Percentiles rank a stretch among this genome's conserved stretches.
These are phyloP conservation scores for Lasiommata megera DNA, from an alignment of 2,888 invertebrate genomes.

Conservation along the genomic window DNA sequence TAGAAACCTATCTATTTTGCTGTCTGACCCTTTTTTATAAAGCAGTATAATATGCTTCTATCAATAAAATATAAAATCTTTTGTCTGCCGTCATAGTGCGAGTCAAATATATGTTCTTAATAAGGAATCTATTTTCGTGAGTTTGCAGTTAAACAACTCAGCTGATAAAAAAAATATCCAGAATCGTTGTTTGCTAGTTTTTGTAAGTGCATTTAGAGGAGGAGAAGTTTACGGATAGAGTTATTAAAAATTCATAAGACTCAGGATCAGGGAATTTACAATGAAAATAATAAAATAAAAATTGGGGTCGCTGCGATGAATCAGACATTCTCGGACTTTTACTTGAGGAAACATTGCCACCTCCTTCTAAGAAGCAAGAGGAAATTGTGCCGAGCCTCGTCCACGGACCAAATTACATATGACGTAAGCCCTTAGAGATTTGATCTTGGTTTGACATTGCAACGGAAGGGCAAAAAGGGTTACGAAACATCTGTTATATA, in stretches of 20 bases:
- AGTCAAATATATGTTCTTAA: too few species aligned
- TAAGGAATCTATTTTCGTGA: too few species aligned
- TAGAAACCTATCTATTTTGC: too few species aligned
- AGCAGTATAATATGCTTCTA: too few species aligned
- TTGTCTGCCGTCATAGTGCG: too few species aligned
- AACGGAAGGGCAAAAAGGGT: conserved; percentile 28
- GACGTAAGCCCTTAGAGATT: conserved; percentile 36
- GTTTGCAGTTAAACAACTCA: too few species aligned
- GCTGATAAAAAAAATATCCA: too few species aligned
- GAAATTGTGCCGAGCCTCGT: conserved; percentile 30
- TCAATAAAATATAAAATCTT: too few species aligned
- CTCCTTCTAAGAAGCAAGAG: conserved; percentile 39
- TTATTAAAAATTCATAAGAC: not conserved
- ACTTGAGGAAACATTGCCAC: conserved; percentile 41
- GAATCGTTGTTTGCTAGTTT: too few species aligned
- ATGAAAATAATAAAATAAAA: conserved; percentile 13
- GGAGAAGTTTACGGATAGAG: too few species aligned
- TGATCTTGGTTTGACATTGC: conserved; percentile 37
- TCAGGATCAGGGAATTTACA: not conserved
- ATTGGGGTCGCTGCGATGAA: conserved; percentile 36
- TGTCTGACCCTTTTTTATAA: too few species aligned
- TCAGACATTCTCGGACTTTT: conserved; percentile 42
- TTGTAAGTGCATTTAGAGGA: too few species aligned
- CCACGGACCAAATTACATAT: conserved; percentile 32
- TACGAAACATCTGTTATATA: conserved; percentile 32